A percentile compares a stretch with the other conserved stretches of the same genome.
phyloP scores from a whole-genome alignment of 2,888 invertebrate genomes.

The Ceramica pisi region DNA sequence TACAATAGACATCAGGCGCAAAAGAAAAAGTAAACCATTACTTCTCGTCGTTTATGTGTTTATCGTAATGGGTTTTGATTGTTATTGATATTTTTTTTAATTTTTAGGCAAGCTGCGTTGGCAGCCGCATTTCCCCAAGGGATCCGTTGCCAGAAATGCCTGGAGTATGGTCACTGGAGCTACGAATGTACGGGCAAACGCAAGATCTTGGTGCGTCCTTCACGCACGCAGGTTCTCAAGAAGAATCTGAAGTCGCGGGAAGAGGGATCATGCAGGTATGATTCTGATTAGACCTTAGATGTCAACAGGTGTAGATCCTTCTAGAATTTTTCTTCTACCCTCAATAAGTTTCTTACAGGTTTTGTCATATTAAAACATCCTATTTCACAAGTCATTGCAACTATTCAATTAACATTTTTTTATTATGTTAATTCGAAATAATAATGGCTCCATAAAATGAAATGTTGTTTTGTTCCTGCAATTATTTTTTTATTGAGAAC shows the following conservation, averaged over 20 bases:
- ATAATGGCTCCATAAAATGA: background rate
- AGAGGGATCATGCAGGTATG: slow-evolving; percentile 83
- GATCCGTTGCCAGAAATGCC: slow-evolving; percentile 97
- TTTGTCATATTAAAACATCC: slow-evolving; percentile 4
- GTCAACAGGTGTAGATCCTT: slow-evolving; percentile 10
- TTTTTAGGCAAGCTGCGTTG: slow-evolving; percentile 90
- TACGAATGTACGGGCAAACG: slow-evolving; percentile 98
- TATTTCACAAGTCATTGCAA: background rate
- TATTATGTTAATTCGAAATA: background rate
- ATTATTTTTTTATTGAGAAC: background rate
- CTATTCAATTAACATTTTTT: background rate
- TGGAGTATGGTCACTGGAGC: slow-evolving; percentile 98
- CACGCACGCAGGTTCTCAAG: slow-evolving; percentile 95
- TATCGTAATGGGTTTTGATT: slow-evolving; percentile 25
- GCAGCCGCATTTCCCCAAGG: slow-evolving; percentile 93
- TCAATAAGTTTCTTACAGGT: background rate
- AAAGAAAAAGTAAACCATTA: slow-evolving; percentile 82
- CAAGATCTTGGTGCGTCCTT: slow-evolving; percentile 96
- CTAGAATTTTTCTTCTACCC: slow-evolving; percentile 38
- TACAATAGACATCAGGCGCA: slow-evolving; percentile 88
- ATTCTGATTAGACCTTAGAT: background rate
- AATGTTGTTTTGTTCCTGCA: background rate
- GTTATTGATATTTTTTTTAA: slow-evolving; percentile 47
- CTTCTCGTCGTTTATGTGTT: slow-evolving; percentile 29
- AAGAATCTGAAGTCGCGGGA: slow-evolving; percentile 89